Evolutionary conservation across 1,140 invertebrate genomes (phyloP), one percentile per base, ranked within the genome.

Genomic region (Galleria mellonella): DNA sequence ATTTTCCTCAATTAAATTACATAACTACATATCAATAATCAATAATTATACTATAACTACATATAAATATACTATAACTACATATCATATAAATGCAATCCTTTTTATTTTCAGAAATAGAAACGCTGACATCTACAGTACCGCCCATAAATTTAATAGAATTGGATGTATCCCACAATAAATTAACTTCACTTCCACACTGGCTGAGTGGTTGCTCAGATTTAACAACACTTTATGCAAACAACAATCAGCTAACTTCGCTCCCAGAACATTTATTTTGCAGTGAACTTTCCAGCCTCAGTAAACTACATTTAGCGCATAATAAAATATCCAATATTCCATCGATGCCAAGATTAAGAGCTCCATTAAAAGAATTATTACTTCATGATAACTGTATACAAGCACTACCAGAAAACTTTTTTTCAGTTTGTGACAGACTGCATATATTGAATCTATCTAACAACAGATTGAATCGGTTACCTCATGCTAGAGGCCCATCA

Each of bases 351-450:
- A 87, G 92, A 39, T 82, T 89, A 35, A 88, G 89, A 49, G 73
- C 91, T 38, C 91, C 91, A 9, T 79, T 94, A 30, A 90, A 91
- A 60, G 91, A 93, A 71, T 61, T 94, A 9, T 90, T 93, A 33
- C 76, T 95, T 23, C 93, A 95, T 64, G 92, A 92, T 68, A 95
- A 95, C 71, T 91, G 90, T 46, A 84, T 95, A 47, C 90, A 92
- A 42, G 84, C 86, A 8, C 72, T 95, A 42, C 93, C 93, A 7
- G 89, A 90, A 31, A 93, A 91, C 58, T 93, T 95, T 66, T 94
- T 95, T 67, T 86, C 88, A 7, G 90, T 91, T 17, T 91, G 93
- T 17, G 88, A 90, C 52, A 91, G 92, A 51, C 69, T 96, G 47
- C 90, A 89, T 55, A 88, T 93, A 0, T 63, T 96, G 37, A 95